These are phyloP conservation scores for Dendrolimus houi DNA, from an alignment of 2,888 invertebrate species.

Conservation along the genomic window DNA sequence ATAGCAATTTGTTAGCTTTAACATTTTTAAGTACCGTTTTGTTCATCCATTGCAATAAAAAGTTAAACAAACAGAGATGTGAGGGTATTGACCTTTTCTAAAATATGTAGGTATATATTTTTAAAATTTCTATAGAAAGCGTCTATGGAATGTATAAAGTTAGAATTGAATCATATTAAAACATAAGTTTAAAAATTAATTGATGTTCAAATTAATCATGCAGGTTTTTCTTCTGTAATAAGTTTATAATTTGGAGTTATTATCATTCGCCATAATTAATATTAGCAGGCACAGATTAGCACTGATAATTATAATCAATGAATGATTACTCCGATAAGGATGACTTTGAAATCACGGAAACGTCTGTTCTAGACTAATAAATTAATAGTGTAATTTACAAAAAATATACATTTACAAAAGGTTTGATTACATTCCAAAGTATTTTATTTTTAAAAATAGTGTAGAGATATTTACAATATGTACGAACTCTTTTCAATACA, in stretches of 20 bases:
- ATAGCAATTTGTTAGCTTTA: not conserved
- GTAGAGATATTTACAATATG: constrained; percentile 7
- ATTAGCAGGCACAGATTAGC: not conserved
- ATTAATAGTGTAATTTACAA: not conserved
- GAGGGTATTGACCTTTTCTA: not conserved
- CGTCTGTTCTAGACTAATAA: not conserved
- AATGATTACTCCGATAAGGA: not conserved
- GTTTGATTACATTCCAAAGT: not conserved
- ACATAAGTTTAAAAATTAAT: not conserved
- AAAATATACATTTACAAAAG: not conserved
- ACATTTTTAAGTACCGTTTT: not conserved
- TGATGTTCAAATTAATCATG: not conserved
- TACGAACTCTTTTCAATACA: constrained; percentile 13
- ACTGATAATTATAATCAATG: not conserved
- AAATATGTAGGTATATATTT: not conserved
- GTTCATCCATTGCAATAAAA: not conserved
- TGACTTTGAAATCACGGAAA: not conserved
- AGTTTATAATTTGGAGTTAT: not conserved
- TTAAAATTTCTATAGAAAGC: not conserved
- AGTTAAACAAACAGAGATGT: not conserved
- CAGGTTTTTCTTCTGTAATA: not conserved
- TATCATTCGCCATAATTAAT: not conserved
- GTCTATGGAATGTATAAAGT: not conserved
- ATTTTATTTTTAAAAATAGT: not conserved
- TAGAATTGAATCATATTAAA: not conserved